Conservation (phyloP, 2,797 vertebrate species). For the Cyprinodon diabolis region DNA sequence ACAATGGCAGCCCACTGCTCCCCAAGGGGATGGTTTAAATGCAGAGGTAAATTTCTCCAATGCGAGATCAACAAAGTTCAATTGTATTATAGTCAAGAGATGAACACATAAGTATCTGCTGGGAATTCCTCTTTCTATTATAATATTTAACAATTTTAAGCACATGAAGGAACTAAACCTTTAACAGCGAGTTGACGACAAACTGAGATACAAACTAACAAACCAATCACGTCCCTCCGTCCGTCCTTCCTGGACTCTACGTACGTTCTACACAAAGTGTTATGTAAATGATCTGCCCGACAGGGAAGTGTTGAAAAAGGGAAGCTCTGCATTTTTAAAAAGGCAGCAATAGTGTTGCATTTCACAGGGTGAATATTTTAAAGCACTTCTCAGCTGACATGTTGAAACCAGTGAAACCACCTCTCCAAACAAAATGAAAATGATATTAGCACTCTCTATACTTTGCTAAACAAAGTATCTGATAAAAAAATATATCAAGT, state of each 20-base stretch:
- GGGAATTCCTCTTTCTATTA: not conserved
- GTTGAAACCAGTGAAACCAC: conserved; percentile 32
- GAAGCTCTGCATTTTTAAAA: conserved; percentile 39
- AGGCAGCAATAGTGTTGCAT: conserved; percentile 53
- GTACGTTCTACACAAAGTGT: not conserved
- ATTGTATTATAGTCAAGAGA: too few species aligned
- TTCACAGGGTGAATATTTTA: conserved; percentile 77
- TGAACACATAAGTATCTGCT: too few species aligned
- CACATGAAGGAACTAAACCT: not conserved
- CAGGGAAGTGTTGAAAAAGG: conserved; percentile 36
- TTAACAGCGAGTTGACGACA: conserved; percentile 8
- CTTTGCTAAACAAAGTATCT: too few species aligned
- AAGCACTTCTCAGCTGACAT: conserved; percentile 59
- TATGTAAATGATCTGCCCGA: conserved; percentile 4
- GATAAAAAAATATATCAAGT: too few species aligned
- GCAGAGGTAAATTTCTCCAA: too few species aligned
- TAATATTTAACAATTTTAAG: not conserved
- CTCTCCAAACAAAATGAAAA: too few species aligned
- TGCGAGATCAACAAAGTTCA: too few species aligned
- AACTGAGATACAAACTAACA: conserved; percentile 7
- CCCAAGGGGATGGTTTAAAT: too few species aligned
- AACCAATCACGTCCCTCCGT: not conserved
- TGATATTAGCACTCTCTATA: too few species aligned
- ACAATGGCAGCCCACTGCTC: too few species aligned
- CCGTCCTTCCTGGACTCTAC: not conserved